Conservation (phyloP, 2,888 invertebrate species). For the Megaustenia siamemsis region DNA sequence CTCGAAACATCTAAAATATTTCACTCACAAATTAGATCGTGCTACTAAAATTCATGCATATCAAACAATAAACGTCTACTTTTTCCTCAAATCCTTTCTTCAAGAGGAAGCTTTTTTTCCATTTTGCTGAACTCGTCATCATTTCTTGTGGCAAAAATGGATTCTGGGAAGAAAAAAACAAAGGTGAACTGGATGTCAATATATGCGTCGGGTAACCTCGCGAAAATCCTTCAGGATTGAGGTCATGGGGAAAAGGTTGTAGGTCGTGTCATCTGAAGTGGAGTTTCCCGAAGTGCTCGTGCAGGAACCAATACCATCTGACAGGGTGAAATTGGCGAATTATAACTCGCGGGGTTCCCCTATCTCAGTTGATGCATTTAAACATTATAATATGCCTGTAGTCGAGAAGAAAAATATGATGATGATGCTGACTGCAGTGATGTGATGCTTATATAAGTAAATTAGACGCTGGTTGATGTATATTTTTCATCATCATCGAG, state of each 20-base stretch:
- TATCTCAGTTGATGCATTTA: neutral
- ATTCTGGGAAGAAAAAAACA: constrained; percentile 10
- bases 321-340: constrained; percentile 50
- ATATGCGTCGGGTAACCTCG: constrained; percentile 43
- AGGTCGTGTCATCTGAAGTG: constrained; percentile 42
- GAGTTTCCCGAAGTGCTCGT: neutral
- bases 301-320: constrained; percentile 32
- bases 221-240: constrained; percentile 41
- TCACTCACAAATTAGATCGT: no score
- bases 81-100: no score
- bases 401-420: neutral
- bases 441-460: neutral
- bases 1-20: no score
- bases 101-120: neutral
- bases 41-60: no score
- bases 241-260: constrained; percentile 36
- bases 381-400: constrained; percentile 24
- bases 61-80: no score
- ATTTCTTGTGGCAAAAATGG: constrained; percentile 16
- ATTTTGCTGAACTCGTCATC: neutral
- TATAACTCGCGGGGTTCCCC: constrained; percentile 30
- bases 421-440: neutral
- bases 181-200: constrained; percentile 30
- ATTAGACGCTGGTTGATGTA: no score
- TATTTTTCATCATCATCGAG: no score